These are phyloP conservation scores for Macrobrachium rosenbergii DNA, from an alignment of 1,140 invertebrate species.

Conservation along the genomic window DNA sequence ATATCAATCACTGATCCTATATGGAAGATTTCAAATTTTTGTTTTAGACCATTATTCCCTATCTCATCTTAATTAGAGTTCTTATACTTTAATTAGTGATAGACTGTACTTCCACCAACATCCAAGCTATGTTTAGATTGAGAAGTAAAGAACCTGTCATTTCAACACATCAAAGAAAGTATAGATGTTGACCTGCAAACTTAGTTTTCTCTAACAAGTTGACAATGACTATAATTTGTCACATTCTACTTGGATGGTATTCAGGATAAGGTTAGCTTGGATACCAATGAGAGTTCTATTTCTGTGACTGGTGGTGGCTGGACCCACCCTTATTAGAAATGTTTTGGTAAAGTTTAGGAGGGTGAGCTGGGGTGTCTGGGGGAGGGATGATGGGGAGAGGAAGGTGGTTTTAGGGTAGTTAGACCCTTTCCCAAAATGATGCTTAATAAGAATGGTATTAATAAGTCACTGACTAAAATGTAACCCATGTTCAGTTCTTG, in stretches of 20 bases:
- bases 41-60: neutral
- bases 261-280: too few relatives aligned
- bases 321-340: conserved; percentile 36
- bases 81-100: neutral
- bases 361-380: conserved; percentile 44
- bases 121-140: too few relatives aligned
- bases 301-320: conserved; percentile 24
- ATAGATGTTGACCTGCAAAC: too few relatives aligned
- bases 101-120: too few relatives aligned
- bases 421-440: conserved; percentile 2
- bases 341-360: conserved; percentile 30
- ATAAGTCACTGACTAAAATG: conserved; percentile 7
- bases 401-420: conserved; percentile 15
- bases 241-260: too few relatives aligned
- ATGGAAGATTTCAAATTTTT: neutral
- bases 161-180: too few relatives aligned
- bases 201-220: too few relatives aligned
- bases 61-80: conserved; percentile 1
- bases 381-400: conserved; percentile 9
- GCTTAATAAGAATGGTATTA: neutral
- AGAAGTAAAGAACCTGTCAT: too few relatives aligned
- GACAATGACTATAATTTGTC: too few relatives aligned
- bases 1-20: conserved; percentile 48
- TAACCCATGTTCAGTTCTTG: conserved; percentile 7
- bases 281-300: conserved; percentile 1